Evolutionary conservation across 2,888 invertebrate species (phyloP).

Genomic region (Metacarcinus magister): DNA sequence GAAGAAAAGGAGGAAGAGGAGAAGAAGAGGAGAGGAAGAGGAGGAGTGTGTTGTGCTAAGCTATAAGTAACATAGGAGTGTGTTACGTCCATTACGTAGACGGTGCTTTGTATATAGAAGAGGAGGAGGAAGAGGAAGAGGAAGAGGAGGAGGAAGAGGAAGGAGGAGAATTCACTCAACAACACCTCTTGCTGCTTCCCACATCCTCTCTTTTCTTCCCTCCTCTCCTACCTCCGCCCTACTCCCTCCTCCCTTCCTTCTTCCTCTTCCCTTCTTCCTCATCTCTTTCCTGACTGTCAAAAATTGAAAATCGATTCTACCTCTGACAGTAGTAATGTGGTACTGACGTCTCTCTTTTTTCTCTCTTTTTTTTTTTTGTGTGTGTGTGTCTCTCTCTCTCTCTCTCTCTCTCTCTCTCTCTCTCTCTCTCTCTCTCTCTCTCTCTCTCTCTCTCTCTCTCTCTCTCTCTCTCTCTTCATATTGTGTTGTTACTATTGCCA

Average conservation of each 20-base stretch:
- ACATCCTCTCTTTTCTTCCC: background rate
- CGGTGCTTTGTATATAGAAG: background rate
- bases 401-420: constrained; percentile 26
- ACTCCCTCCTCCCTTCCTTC: background rate
- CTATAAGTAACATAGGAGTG: background rate
- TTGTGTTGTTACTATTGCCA: background rate
- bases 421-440: constrained; percentile 26
- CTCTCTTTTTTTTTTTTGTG: background rate
- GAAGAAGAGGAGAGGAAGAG: background rate
- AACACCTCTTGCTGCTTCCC: background rate
- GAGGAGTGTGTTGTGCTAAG: background rate
- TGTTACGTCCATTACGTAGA: background rate
- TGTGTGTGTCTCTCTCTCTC: background rate
- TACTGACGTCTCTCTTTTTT: constrained; percentile 36
- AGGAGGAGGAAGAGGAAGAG: background rate
- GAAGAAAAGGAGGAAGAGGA: background rate
- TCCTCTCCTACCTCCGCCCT: background rate
- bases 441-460: constrained; percentile 26
- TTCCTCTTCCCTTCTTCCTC: background rate
- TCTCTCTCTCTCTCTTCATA: background rate
- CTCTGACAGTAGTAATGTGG: constrained; percentile 30
- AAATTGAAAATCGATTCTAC: constrained; percentile 19
- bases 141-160: background rate
- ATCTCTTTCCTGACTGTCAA: background rate
- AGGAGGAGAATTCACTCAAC: background rate